phyloP scores from a whole-genome alignment of 2,888 invertebrate genomes.

The Leptothorax acervorum region DNA sequence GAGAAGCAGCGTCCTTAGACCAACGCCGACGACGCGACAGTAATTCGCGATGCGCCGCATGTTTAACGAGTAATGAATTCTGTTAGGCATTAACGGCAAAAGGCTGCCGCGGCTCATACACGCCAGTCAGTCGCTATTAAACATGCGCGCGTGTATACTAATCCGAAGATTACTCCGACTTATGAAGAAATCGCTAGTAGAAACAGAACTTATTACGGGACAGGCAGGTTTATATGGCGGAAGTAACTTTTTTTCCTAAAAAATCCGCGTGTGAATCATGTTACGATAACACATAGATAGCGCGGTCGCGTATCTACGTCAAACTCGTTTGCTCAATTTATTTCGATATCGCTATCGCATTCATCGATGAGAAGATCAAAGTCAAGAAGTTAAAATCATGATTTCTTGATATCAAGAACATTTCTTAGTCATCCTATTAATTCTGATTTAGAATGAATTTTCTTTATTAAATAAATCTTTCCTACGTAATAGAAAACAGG shows the following conservation, averaged over 20 bases:
- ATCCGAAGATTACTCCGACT: conserved; percentile 29
- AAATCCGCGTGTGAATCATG: conserved; percentile 13
- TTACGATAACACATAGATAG: not conserved
- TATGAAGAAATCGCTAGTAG: conserved; percentile 35
- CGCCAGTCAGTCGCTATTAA: conserved; percentile 38
- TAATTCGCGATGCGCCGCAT: conserved; percentile 49
- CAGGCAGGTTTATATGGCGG: conserved; percentile 20
- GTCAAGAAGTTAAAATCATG: not conserved
- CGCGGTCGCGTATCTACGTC: not conserved
- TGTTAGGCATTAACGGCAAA: conserved; percentile 49
- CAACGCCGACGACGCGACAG: conserved; percentile 35
- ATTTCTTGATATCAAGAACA: not conserved
- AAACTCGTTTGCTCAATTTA: not conserved
- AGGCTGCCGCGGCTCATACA: conserved; percentile 40
- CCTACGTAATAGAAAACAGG: not conserved
- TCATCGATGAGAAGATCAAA: not conserved
- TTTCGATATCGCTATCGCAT: conserved; percentile 1
- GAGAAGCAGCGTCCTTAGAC: conserved; percentile 14
- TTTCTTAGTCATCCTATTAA: not conserved
- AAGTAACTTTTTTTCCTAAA: conserved; percentile 9
- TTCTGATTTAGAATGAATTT: not conserved
- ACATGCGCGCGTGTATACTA: conserved; percentile 23
- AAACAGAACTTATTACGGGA: conserved; percentile 42
- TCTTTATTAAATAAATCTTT: not conserved
- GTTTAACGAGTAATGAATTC: conserved; percentile 56